These are phyloP conservation scores for Ophiothrix spiculata DNA, from an alignment of 35 echinoderm and acorn worm genomes.

Conservation along the genomic window DNA sequence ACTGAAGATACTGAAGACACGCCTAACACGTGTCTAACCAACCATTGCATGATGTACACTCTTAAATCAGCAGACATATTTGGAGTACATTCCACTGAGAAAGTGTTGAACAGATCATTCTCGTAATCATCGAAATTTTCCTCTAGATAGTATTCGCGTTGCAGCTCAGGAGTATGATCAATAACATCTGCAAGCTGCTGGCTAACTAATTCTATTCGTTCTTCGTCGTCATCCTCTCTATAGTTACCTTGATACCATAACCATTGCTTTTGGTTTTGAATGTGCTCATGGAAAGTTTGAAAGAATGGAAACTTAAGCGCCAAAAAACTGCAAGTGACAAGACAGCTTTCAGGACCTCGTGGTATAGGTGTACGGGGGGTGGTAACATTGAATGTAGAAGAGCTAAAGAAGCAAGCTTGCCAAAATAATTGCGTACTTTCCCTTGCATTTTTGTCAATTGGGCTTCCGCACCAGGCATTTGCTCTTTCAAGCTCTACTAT, in stretches of 20 bases:
- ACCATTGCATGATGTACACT: background rate
- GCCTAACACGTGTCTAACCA: background rate
- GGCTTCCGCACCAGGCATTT: constrained; percentile 16
- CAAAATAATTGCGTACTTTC: background rate
- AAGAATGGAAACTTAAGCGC: constrained; percentile 24
- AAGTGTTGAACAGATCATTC: background rate
- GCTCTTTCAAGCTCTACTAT: constrained; percentile 18
- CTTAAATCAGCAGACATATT: background rate
- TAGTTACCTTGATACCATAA: background rate
- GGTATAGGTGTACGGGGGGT: constrained; percentile 1
- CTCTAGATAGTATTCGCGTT: background rate
- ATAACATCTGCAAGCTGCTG: background rate
- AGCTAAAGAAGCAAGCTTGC: constrained; percentile 19
- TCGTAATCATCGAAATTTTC: background rate
- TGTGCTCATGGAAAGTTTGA: constrained; percentile 10
- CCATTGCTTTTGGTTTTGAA: background rate
- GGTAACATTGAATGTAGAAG: background rate
- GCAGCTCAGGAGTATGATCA: background rate
- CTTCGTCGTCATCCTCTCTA: background rate
- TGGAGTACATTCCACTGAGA: background rate
- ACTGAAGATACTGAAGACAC: background rate
- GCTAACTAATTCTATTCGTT: background rate
- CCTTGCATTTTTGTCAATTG: background rate
- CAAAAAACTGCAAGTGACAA: background rate
- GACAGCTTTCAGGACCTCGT: constrained; percentile 30